phyloP scores from a whole-genome alignment of 2,797 vertebrate species.

The Manis javanica region DNA sequence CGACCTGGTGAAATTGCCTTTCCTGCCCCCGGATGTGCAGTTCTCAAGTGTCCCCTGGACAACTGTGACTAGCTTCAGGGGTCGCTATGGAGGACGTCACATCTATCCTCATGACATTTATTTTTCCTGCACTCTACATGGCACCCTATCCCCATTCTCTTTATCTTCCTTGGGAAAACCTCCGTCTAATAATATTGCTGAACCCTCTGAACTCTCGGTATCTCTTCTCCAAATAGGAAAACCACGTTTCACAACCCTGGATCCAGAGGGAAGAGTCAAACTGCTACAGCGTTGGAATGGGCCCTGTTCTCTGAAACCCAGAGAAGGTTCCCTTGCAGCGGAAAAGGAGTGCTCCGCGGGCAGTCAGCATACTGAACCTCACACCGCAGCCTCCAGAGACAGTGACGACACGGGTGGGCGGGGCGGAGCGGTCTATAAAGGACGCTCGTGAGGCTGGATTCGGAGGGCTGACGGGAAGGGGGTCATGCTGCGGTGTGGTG shows the following conservation, averaged over 20 bases:
- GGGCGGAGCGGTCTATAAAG: neutral
- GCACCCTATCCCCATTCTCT: neutral
- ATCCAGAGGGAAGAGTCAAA: neutral
- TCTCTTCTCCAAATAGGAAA: neutral
- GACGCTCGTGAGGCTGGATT: neutral
- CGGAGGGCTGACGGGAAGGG: too few relatives aligned
- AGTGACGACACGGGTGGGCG: neutral
- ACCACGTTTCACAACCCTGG: neutral
- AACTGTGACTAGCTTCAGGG: neutral
- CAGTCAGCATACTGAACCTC: neutral
- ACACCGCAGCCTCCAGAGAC: rapidly evolving
- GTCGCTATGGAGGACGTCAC: neutral
- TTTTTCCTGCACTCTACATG: neutral
- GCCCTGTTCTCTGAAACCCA: neutral
- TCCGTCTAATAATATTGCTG: neutral
- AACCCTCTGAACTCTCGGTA: neutral
- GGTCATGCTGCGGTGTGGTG: too few relatives aligned
- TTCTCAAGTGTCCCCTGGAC: neutral
- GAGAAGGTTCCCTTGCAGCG: neutral
- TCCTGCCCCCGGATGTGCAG: neutral
- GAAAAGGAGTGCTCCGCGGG: neutral
- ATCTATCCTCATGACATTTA: neutral
- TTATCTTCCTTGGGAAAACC: neutral
- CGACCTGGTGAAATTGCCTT: neutral
- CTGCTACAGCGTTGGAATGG: neutral